phyloP scores from a whole-genome alignment of 2,113 vertebrate species.

The Blennius ocellaris region DNA sequence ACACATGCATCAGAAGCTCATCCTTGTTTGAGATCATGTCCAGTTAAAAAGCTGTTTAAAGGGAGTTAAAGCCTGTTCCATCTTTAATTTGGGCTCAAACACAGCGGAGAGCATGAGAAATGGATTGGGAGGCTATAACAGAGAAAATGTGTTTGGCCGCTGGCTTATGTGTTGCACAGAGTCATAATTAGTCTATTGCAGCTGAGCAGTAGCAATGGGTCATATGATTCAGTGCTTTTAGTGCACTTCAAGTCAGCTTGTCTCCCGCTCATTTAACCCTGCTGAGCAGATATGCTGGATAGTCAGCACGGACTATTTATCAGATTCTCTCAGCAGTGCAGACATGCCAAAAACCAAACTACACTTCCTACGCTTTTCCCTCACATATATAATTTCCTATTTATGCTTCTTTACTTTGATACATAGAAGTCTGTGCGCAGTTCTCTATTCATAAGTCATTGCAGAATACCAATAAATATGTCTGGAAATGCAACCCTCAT shows the following conservation, averaged over 20 bases:
- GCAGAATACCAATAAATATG: slow-evolving; percentile 17
- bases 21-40: slow-evolving; percentile 21
- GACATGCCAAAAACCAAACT: slow-evolving; percentile 43
- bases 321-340: slow-evolving; percentile 39
- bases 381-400: background rate
- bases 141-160: slow-evolving; percentile 55
- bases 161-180: slow-evolving; percentile 42
- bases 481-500: slow-evolving; percentile 22
- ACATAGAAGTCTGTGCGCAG: background rate
- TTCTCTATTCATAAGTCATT: background rate
- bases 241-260: slow-evolving; percentile 68
- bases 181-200: slow-evolving; percentile 70
- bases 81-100: slow-evolving; percentile 36
- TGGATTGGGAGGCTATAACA: slow-evolving; percentile 49
- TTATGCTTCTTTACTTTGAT: slow-evolving; percentile 26
- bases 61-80: slow-evolving; percentile 15
- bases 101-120: slow-evolving; percentile 54
- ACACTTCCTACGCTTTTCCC: background rate
- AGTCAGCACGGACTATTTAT: slow-evolving; percentile 41
- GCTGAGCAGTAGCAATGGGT: slow-evolving; percentile 55
- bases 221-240: slow-evolving; percentile 71
- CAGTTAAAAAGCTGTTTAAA: slow-evolving; percentile 26
- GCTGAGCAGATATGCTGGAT: slow-evolving; percentile 48
- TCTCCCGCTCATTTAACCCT: slow-evolving; percentile 58
- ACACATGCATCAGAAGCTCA: slow-evolving; percentile 21